Evolutionary conservation across 1,140 invertebrate genomes (phyloP).

Genomic region (Brachionus angularis): DNA sequence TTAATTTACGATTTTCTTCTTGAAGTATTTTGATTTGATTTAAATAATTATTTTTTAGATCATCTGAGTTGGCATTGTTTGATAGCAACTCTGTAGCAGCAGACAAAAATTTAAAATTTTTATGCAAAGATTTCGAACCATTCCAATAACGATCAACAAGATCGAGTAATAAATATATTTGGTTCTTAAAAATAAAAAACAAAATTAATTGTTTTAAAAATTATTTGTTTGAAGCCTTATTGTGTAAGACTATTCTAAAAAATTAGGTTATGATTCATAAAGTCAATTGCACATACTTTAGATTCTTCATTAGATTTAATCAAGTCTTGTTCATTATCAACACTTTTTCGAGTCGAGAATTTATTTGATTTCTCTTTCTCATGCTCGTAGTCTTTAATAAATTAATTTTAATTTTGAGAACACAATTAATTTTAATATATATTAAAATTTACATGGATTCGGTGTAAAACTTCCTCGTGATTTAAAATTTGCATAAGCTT

Average conservation of each 20-base stretch:
- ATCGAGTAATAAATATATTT: slow-evolving; percentile 46
- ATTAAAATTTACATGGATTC: slow-evolving; percentile 23
- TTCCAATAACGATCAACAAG: slow-evolving; percentile 58
- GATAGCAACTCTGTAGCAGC: slow-evolving; percentile 42
- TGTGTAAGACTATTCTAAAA: no score
- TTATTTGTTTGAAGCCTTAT: neutral
- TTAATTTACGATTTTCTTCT: slow-evolving; percentile 6
- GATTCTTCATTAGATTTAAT: no score
- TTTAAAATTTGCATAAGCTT: slow-evolving; percentile 23
- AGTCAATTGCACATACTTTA: no score
- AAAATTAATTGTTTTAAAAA: neutral
- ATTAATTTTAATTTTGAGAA: no score
- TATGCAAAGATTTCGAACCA: slow-evolving; percentile 56
- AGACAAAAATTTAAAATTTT: slow-evolving; percentile 52
- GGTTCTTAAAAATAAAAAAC: neutral
- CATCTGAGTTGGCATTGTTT: slow-evolving; percentile 45
- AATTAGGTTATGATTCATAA: no score
- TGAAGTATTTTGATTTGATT: slow-evolving; percentile 22
- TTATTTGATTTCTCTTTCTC: no score
- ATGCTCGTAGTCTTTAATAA: no score
- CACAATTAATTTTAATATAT: no score
- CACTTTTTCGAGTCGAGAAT: no score
- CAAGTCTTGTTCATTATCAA: no score
- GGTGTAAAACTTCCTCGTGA: slow-evolving; percentile 24
- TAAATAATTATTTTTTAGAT: slow-evolving; percentile 9